Percentiles rank a stretch among this genome's conserved stretches.
phyloP scores from a whole-genome alignment of 2,113 vertebrate species.

The Syrmaticus mikado region DNA sequence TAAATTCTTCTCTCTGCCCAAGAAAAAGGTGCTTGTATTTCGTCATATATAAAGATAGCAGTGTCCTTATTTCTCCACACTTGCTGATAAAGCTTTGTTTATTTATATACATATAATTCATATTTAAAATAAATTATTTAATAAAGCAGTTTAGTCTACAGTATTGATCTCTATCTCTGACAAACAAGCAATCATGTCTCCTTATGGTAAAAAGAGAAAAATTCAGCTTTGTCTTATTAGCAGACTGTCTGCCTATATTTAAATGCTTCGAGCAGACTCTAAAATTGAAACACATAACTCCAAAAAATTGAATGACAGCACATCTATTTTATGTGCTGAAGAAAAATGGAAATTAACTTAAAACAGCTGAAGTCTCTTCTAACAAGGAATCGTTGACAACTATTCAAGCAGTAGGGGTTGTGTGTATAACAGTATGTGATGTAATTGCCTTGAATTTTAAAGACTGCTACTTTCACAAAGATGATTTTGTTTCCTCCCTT shows the following conservation, averaged over 20 bases:
- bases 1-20: background rate
- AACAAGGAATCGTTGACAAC: background rate
- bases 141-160: background rate
- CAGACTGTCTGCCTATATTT: background rate
- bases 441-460: constrained; percentile 34
- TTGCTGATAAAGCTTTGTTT: background rate
- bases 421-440: background rate
- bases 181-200: background rate
- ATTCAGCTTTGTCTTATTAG: background rate
- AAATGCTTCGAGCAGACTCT: background rate
- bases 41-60: background rate
- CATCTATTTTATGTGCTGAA: background rate
- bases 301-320: background rate
- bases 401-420: background rate
- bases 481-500: constrained; percentile 11
- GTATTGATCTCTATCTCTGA: background rate
- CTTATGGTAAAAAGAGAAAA: background rate
- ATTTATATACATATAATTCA: background rate
- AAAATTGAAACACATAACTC: background rate
- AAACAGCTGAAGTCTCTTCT: constrained; percentile 39
- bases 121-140: background rate
- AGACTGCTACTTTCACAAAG: constrained; percentile 32
- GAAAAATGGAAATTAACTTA: constrained; percentile 56
- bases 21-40: background rate
- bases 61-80: background rate